These are phyloP conservation scores for Agrochola lota DNA, from an alignment of 2,888 invertebrate genomes.

Conservation along the genomic window DNA sequence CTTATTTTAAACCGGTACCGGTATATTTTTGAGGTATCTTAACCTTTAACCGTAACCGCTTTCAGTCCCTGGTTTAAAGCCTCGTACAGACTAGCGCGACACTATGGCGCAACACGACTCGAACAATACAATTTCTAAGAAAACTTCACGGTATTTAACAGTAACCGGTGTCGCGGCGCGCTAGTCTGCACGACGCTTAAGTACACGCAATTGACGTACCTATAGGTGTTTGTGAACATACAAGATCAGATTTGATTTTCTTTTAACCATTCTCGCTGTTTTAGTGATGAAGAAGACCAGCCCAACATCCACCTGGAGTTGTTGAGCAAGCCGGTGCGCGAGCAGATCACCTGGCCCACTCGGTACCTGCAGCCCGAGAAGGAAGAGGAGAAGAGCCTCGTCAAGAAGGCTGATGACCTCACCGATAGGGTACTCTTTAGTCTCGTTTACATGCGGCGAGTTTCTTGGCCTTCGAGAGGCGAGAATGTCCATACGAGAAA, in stretches of 20 bases:
- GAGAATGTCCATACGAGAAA: background rate
- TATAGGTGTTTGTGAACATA: background rate
- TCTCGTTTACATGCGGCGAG: background rate
- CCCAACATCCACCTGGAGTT: conserved; percentile 81
- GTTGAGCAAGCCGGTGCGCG: conserved; percentile 82
- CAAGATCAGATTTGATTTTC: background rate
- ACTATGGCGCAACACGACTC: too few relatives aligned
- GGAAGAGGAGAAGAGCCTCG: conserved; percentile 87
- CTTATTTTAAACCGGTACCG: too few relatives aligned
- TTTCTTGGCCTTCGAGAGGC: background rate
- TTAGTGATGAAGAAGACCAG: conserved; percentile 76
- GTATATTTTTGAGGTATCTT: too few relatives aligned
- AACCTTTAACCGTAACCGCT: too few relatives aligned
- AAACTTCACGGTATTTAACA: too few relatives aligned
- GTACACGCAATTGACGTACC: background rate
- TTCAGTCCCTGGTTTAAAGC: too few relatives aligned
- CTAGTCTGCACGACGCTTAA: too few relatives aligned
- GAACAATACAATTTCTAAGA: too few relatives aligned
- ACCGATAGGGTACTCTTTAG: conserved; percentile 80
- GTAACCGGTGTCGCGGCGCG: too few relatives aligned
- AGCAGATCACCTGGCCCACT: conserved; percentile 87
- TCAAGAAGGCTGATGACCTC: conserved; percentile 87
- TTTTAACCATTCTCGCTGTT: background rate
- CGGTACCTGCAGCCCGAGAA: conserved; percentile 85
- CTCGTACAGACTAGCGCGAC: too few relatives aligned